A percentile compares a stretch with the other conserved stretches of the same genome.
These are phyloP conservation scores for Sturmia bella DNA, from an alignment of 2,888 invertebrate species.

Conservation along the genomic window DNA sequence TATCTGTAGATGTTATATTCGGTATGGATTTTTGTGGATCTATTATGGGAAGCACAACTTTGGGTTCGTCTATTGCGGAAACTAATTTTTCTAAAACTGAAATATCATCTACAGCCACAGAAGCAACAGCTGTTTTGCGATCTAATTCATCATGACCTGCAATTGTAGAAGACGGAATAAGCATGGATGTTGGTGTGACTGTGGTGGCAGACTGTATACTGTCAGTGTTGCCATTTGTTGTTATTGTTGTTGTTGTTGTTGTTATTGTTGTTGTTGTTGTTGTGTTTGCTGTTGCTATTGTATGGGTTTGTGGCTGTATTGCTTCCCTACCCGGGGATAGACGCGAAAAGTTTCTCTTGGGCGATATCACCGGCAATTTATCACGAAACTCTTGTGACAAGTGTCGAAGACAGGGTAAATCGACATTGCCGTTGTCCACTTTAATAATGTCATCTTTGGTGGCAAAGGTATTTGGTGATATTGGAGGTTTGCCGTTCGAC, in stretches of 20 bases:
- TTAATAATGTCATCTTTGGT: slow-evolving; percentile 49
- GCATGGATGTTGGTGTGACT: slow-evolving; percentile 17
- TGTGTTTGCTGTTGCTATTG: slow-evolving; percentile 49
- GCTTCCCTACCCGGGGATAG: slow-evolving; percentile 58
- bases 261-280: slow-evolving; percentile 37
- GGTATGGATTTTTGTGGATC: slow-evolving; percentile 37
- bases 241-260: slow-evolving; percentile 35
- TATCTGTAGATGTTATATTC: slow-evolving; percentile 18
- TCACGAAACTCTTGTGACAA: slow-evolving; percentile 93
- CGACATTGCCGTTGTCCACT: slow-evolving; percentile 73
- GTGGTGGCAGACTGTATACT: too few species aligned
- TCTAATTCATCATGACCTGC: slow-evolving; percentile 74
- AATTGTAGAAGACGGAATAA: slow-evolving; percentile 31
- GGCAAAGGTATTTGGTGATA: slow-evolving; percentile 64
- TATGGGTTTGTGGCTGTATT: slow-evolving; percentile 59
- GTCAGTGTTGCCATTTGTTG: slow-evolving; percentile 7
- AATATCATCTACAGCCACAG: slow-evolving; percentile 26
- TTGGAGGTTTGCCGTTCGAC: slow-evolving; percentile 36
- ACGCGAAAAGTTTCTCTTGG: slow-evolving; percentile 81
- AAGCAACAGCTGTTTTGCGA: slow-evolving; percentile 68
- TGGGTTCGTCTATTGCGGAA: slow-evolving; percentile 46
- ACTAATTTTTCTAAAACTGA: slow-evolving; percentile 43
- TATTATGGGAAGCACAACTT: slow-evolving; percentile 53
- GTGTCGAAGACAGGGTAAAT: slow-evolving; percentile 90
- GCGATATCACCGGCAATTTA: slow-evolving; percentile 86